Percentiles rank a stretch among this genome's conserved stretches.
Evolutionary conservation across 2,113 vertebrate species (phyloP).

Genomic region (Percopsis transmontana): DNA sequence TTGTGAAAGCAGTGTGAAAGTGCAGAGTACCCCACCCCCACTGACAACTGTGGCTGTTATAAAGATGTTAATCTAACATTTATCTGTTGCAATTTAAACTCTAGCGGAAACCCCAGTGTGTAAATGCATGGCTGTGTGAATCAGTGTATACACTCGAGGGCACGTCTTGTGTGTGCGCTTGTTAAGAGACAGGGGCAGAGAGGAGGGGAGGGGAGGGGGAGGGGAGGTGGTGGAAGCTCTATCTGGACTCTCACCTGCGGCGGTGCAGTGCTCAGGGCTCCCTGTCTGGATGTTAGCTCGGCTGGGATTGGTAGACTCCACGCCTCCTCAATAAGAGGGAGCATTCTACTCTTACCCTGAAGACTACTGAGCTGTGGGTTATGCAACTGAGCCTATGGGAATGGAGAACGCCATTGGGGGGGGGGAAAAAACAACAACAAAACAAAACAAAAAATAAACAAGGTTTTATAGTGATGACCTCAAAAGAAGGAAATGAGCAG

Average conservation of each 20-base stretch:
- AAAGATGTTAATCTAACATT: too few relatives aligned
- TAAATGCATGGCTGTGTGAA: too few relatives aligned
- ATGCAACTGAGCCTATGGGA: slow-evolving; percentile 99
- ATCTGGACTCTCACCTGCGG: slow-evolving; percentile 98
- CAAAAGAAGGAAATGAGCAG: slow-evolving; percentile 71
- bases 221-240: slow-evolving; percentile 56
- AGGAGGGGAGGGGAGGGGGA: slow-evolving; percentile 52
- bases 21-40: too few relatives aligned
- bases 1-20: too few relatives aligned
- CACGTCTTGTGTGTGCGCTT: slow-evolving; percentile 32
- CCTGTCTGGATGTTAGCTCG: slow-evolving; percentile 99
- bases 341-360: slow-evolving; percentile 99
- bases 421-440: slow-evolving; percentile 40
- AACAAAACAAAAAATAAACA: too few relatives aligned
- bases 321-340: slow-evolving; percentile 99
- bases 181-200: slow-evolving; percentile 9
- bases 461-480: slow-evolving; percentile 68
- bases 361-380: slow-evolving; percentile 99
- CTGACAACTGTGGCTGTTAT: too few relatives aligned
- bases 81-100: too few relatives aligned
- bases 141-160: too few relatives aligned
- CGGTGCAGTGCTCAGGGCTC: slow-evolving; percentile 98
- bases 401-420: slow-evolving; percentile 76
- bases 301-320: slow-evolving; percentile 99
- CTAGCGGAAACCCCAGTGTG: too few relatives aligned